phyloP scores from a whole-genome alignment of 2,888 invertebrate genomes.

The Ptilodon capucinus region DNA sequence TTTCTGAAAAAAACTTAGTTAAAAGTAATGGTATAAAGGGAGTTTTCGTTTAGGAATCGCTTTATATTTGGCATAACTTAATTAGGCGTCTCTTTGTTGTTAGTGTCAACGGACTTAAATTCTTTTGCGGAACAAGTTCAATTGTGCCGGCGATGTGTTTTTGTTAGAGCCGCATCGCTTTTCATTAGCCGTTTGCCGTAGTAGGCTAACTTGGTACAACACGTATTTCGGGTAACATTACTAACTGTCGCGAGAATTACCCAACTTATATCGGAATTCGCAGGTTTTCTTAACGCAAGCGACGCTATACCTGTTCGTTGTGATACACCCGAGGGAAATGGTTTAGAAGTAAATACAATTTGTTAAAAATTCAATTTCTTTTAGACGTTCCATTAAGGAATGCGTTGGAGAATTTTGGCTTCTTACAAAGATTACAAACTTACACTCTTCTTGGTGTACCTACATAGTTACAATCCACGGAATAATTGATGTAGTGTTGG shows the following conservation, averaged over 20 bases:
- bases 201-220: constrained; percentile 45
- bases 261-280: constrained; percentile 44
- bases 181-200: constrained; percentile 59
- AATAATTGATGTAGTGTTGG: too few species aligned
- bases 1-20: too few species aligned
- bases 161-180: constrained; percentile 66
- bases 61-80: too few species aligned
- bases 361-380: not conserved
- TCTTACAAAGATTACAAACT: too few species aligned
- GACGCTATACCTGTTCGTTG: constrained; percentile 20
- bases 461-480: too few species aligned
- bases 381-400: not conserved
- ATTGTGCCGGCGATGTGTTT: constrained; percentile 53
- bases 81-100: too few species aligned
- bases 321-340: not conserved
- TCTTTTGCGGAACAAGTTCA: constrained; percentile 43
- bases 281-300: constrained; percentile 36
- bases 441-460: too few species aligned
- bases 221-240: constrained; percentile 33
- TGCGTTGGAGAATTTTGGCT: too few species aligned
- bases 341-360: not conserved
- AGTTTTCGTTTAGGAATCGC: too few species aligned
- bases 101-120: too few species aligned
- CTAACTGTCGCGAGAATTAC: constrained; percentile 41
- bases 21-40: too few species aligned